Percentiles rank a stretch among this genome's conserved stretches.
Evolutionary conservation across 2,888 invertebrate species (phyloP).

Genomic region (Spilosoma lubricipeda): DNA sequence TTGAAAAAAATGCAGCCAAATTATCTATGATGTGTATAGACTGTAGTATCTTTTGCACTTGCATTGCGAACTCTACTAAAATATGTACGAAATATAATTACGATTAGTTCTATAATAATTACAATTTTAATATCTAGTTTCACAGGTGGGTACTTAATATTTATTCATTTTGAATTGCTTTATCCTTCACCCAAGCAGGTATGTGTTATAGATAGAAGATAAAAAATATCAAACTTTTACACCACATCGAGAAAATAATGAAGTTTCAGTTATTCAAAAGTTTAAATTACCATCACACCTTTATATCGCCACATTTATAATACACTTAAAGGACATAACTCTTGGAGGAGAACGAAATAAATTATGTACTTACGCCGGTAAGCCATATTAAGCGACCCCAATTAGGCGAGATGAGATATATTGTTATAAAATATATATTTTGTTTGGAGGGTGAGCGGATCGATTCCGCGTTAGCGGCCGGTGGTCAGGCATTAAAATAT

Average conservation of each 20-base stretch:
- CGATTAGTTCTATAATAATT: background rate
- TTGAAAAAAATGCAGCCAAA: background rate
- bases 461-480: slow-evolving; percentile 80
- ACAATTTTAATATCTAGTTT: background rate
- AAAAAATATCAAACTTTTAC: slow-evolving; percentile 12
- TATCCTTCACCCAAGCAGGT: background rate
- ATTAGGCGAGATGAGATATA: slow-evolving; percentile 84
- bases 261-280: slow-evolving; percentile 44
- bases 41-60: background rate
- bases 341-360: slow-evolving; percentile 77
- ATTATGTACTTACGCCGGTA: slow-evolving; percentile 85
- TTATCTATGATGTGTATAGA: background rate
- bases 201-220: background rate
- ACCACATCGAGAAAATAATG: slow-evolving; percentile 27
- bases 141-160: background rate
- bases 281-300: slow-evolving; percentile 59
- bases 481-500: slow-evolving; percentile 86
- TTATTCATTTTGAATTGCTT: background rate
- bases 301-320: slow-evolving; percentile 58
- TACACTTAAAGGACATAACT: slow-evolving; percentile 63
- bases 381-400: slow-evolving; percentile 86
- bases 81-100: background rate
- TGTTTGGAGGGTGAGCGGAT: slow-evolving; percentile 72
- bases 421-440: slow-evolving; percentile 78
- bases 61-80: background rate